Evolutionary conservation across 2,113 vertebrate genomes (phyloP), one percentile per base, ranked within the genome.

Genomic region (Stegostoma tigrinum): DNA sequence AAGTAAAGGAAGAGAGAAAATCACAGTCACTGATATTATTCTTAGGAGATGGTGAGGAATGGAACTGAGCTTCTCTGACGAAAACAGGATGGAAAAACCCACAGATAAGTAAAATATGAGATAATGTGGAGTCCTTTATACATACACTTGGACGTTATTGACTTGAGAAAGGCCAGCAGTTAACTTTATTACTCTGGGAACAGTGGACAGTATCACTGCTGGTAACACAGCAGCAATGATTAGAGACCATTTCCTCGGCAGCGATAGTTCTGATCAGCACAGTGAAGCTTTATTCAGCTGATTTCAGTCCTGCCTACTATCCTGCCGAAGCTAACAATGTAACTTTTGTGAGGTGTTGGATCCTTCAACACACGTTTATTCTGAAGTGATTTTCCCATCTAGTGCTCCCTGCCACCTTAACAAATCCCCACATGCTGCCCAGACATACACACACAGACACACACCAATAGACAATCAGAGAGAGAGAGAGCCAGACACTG

Each of bases 161-260:
- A 75, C 67, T 34, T 72, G 94, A 75, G 42, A 6, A 45, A 34
- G 38, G 94, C 94, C 72, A 45, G 67, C 94, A 95, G 42, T 72
- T 34, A 70, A 1, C 45, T 70, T 72, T 72, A 68, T 95, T 75
- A 27, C 94, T 68, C 94, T 27, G 45, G 94, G 48, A 95, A 95
- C 68, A 27, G 66, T 34, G 68, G 67, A 70, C 67, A 70, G 66
- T 23, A n/a, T 48, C n/a, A 30, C 27, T 66, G n/a, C 5, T 45
- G 93, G 67, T 95, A 95, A 72, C 93, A 38, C 93, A 27, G 94
- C 68, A 72, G 15, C 94, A 72, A 42, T 95, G n/a, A 52, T 45
- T 94, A 38, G 14, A 45, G 45, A 45, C 66, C 30, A 42, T 42
- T 94, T 72, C 68, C 94, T 95, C 67, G 15, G 24, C 87, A 61